Evolutionary conservation across 1,140 invertebrate species (phyloP).

Genomic region (Lineus longissimus): DNA sequence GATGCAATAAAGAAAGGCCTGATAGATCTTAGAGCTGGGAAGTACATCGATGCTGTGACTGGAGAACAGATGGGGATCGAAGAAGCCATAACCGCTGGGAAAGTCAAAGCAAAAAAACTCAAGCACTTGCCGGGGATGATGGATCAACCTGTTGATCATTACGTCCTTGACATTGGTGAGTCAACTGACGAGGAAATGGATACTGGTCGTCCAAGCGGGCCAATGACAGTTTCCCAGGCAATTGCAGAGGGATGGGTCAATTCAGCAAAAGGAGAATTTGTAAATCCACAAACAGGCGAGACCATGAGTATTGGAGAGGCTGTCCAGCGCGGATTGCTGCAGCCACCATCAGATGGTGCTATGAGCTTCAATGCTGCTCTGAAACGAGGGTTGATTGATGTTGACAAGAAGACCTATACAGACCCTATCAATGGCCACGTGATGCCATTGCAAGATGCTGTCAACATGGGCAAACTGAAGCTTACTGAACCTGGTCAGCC

Average conservation of each 20-base stretch:
- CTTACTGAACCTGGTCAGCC: slow-evolving; percentile 63
- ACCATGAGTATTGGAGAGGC: slow-evolving; percentile 82
- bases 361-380: slow-evolving; percentile 33
- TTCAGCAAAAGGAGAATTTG: slow-evolving; percentile 56
- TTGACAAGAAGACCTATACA: not conserved
- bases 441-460: slow-evolving; percentile 71
- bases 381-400: not conserved
- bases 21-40: slow-evolving; percentile 70
- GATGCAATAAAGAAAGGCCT: slow-evolving; percentile 74
- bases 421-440: slow-evolving; percentile 53
- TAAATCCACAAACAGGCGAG: slow-evolving; percentile 72
- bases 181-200: no score
- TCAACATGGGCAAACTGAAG: slow-evolving; percentile 72
- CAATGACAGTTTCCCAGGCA: no score
- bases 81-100: slow-evolving; percentile 68
- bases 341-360: slow-evolving; percentile 70
- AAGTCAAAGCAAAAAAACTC: not conserved
- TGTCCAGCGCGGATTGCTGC: slow-evolving; percentile 68
- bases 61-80: slow-evolving; percentile 68
- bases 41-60: slow-evolving; percentile 73
- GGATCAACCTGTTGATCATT: slow-evolving; percentile 27
- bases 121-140: slow-evolving; percentile 26
- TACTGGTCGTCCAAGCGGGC: no score
- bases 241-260: slow-evolving; percentile 9
- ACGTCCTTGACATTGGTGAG: slow-evolving; percentile 18